These are phyloP conservation scores for Euclidia mi DNA, from an alignment of 2,888 invertebrate genomes.

Conservation along the genomic window DNA sequence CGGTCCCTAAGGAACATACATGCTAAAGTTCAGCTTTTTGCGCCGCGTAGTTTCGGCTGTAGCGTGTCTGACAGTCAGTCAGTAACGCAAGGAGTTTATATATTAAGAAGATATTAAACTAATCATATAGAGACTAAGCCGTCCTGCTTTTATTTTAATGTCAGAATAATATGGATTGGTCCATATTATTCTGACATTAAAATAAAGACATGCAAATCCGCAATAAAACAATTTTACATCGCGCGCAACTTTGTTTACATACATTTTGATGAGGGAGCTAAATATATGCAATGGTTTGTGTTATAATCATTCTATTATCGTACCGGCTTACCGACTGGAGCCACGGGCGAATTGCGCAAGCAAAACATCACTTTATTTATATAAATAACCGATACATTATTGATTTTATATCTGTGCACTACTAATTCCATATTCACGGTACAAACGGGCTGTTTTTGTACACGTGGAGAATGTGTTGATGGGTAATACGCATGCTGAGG, in stretches of 20 bases:
- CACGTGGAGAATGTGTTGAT: background rate
- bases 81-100: too few species aligned
- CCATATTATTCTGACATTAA: too few species aligned
- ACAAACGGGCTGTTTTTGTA: background rate
- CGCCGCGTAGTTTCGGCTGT: too few species aligned
- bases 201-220: background rate
- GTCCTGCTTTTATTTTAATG: background rate
- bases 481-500: background rate
- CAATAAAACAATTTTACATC: background rate
- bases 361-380: slow-evolving; percentile 9
- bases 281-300: slow-evolving; percentile 16
- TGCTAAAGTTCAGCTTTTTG: too few species aligned
- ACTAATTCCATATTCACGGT: slow-evolving; percentile 2
- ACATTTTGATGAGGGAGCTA: slow-evolving; percentile 17
- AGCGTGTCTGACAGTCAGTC: too few species aligned
- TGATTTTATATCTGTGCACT: background rate
- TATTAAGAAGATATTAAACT: too few species aligned
- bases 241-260: slow-evolving; percentile 5
- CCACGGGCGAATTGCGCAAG: slow-evolving; percentile 7
- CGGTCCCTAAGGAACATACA: too few species aligned
- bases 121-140: too few species aligned
- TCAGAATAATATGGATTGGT: too few species aligned
- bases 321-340: slow-evolving; percentile 1
- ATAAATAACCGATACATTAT: slow-evolving; percentile 9
- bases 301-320: slow-evolving; percentile 13